Conservation (phyloP, 2,888 invertebrate genomes). For the Sarcophaga caerulescens region DNA sequence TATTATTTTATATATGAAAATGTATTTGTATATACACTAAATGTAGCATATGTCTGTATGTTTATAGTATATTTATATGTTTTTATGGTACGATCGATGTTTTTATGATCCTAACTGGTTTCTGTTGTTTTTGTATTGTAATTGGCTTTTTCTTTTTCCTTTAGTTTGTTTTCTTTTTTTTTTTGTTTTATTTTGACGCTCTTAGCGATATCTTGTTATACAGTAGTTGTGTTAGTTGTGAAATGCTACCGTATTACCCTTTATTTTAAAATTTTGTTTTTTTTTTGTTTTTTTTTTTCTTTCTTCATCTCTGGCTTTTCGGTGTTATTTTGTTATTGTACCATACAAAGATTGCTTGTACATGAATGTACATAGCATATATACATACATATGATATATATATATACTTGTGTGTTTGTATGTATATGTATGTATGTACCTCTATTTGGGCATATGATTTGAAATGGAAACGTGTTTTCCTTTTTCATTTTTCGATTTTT, state of each 20-base stretch:
- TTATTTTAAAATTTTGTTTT: constrained; percentile 51
- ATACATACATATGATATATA: not conserved
- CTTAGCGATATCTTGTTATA: constrained; percentile 62
- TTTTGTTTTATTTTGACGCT: constrained; percentile 16
- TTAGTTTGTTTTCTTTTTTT: constrained; percentile 21
- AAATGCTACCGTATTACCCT: constrained; percentile 67
- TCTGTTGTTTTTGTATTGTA: constrained; percentile 34
- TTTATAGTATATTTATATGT: constrained; percentile 25
- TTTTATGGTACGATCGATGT: constrained; percentile 1
- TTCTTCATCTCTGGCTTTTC: constrained; percentile 19
- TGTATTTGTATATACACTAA: constrained; percentile 1
- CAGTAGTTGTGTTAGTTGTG: constrained; percentile 65
- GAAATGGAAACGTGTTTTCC: constrained; percentile 57
- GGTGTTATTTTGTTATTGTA: constrained; percentile 8
- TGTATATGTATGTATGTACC: constrained; percentile 24
- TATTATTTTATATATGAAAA: not conserved
- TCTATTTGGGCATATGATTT: constrained; percentile 54
- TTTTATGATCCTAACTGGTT: constrained; percentile 62
- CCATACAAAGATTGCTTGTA: constrained; percentile 12
- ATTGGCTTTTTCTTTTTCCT: constrained; percentile 36
- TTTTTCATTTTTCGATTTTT: constrained; percentile 19
- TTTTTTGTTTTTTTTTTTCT: constrained; percentile 34
- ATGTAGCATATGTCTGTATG: not conserved
- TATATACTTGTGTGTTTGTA: constrained; percentile 7
- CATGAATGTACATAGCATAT: not conserved